Evolutionary conservation across 2,888 invertebrate genomes (phyloP).

Genomic region (Alloscopus bannaensis): DNA sequence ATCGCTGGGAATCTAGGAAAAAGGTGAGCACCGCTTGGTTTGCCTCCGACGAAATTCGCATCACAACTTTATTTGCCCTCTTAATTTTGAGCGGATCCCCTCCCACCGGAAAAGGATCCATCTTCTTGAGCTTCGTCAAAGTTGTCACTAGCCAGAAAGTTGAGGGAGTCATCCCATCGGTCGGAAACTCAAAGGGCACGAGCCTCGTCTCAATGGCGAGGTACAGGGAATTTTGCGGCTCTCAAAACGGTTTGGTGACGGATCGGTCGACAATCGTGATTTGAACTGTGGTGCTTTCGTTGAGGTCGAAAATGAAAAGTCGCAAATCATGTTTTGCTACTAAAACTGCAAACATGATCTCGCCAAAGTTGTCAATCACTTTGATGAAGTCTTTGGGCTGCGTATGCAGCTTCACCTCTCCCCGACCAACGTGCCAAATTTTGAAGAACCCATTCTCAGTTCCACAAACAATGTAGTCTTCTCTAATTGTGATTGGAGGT

Average conservation of each 20-base stretch:
- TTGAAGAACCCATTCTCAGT: slow-evolving; percentile 93
- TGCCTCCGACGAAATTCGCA: not conserved
- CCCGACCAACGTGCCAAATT: slow-evolving; percentile 92
- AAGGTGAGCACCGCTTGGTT: slow-evolving; percentile 80
- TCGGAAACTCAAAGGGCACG: slow-evolving; percentile 28
- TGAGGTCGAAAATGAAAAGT: slow-evolving; percentile 94
- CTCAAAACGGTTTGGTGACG: slow-evolving; percentile 86
- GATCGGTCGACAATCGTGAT: slow-evolving; percentile 81
- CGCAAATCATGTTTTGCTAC: slow-evolving; percentile 85
- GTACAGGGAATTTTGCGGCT: slow-evolving; percentile 88
- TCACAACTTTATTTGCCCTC: slow-evolving; percentile 7
- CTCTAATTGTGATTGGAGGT: slow-evolving; percentile 90
- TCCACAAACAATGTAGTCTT: slow-evolving; percentile 87
- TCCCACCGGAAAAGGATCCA: not conserved
- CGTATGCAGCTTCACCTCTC: slow-evolving; percentile 88
- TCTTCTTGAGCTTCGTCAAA: not conserved
- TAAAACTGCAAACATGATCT: slow-evolving; percentile 90
- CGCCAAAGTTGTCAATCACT: slow-evolving; percentile 90
- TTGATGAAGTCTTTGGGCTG: slow-evolving; percentile 88
- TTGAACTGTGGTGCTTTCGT: slow-evolving; percentile 85
- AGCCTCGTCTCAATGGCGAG: slow-evolving; percentile 84
- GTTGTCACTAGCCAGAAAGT: not conserved
- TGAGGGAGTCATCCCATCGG: slow-evolving; percentile 5
- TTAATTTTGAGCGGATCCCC: not conserved
- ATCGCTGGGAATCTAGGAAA: slow-evolving; percentile 83